Conservation (phyloP, 1,140 invertebrate species). For the Mya arenaria region DNA sequence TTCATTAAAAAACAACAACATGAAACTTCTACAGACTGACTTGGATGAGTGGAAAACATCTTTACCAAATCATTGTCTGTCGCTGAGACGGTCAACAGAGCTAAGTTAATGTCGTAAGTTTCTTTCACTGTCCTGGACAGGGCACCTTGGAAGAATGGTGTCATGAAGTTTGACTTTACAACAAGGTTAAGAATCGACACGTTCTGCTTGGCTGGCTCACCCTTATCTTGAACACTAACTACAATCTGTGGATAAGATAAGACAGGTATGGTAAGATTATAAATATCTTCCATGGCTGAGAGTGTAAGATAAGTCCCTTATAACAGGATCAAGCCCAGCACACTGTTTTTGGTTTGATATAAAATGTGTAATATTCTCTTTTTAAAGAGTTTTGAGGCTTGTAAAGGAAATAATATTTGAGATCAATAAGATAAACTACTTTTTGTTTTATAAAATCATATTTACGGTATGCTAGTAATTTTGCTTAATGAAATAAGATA, state of each 20-base stretch:
- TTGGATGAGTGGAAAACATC: background rate
- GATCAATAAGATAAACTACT: too few species aligned
- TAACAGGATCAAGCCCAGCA: too few species aligned
- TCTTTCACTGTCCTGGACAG: conserved; percentile 12
- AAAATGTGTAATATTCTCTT: too few species aligned
- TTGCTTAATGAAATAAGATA: too few species aligned
- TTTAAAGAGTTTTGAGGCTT: too few species aligned
- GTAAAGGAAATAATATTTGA: too few species aligned
- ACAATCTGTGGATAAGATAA: conserved; percentile 57
- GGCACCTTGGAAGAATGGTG: background rate
- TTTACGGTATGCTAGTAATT: too few species aligned
- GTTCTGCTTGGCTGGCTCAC: conserved; percentile 56
- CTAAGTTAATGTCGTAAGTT: background rate
- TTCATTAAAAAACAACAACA: background rate
- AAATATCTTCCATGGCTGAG: too few species aligned
- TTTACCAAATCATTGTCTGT: conserved; percentile 28
- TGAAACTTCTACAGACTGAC: background rate
- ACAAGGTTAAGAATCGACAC: background rate
- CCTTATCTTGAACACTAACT: conserved; percentile 62
- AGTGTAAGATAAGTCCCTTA: too few species aligned
- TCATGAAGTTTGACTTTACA: conserved; percentile 42
- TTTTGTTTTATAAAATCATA: too few species aligned
- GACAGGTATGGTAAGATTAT: too few species aligned
- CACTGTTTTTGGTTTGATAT: too few species aligned
- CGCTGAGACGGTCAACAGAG: background rate